Evolutionary conservation across 2,888 invertebrate species (phyloP).

Genomic region (Drymonia ruficornis): DNA sequence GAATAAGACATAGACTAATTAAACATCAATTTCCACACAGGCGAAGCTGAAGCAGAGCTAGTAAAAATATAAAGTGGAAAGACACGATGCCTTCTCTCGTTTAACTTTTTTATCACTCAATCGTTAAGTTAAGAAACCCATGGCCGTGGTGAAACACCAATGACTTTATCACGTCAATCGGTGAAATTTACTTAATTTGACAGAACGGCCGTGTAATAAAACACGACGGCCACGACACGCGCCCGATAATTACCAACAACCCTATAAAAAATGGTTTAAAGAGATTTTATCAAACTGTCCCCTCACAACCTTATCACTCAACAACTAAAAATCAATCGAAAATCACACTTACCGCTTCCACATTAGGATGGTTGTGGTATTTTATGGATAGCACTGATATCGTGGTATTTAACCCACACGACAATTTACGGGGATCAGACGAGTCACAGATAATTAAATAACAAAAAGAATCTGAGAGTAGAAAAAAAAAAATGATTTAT

Average conservation of each 20-base stretch:
- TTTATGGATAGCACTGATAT: background rate
- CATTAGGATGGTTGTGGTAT: background rate
- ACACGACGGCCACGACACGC: conserved; percentile 43
- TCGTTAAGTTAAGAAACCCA: background rate
- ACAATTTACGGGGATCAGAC: conserved; percentile 62
- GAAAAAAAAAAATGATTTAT: conserved; percentile 58
- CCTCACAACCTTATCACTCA: conserved; percentile 7
- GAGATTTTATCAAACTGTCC: conserved; percentile 48
- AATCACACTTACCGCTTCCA: conserved; percentile 9
- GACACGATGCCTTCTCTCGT: background rate
- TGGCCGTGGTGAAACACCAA: conserved; percentile 2
- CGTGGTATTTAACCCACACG: conserved; percentile 43
- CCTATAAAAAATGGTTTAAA: conserved; percentile 49
- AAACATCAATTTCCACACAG: no score
- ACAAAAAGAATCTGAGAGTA: conserved; percentile 59
- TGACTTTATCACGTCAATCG: conserved; percentile 38
- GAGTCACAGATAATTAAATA: conserved; percentile 75
- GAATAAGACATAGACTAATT: no score
- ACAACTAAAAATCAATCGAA: conserved; percentile 9
- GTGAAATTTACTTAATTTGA: conserved; percentile 50
- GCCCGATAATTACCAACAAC: conserved; percentile 48
- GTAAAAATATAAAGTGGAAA: no score
- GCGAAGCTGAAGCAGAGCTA: no score
- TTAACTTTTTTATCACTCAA: no score
- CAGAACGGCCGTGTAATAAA: conserved; percentile 45